Evolutionary conservation across 1,140 invertebrate genomes (phyloP).

Genomic region (Leptoteleia sp.): DNA sequence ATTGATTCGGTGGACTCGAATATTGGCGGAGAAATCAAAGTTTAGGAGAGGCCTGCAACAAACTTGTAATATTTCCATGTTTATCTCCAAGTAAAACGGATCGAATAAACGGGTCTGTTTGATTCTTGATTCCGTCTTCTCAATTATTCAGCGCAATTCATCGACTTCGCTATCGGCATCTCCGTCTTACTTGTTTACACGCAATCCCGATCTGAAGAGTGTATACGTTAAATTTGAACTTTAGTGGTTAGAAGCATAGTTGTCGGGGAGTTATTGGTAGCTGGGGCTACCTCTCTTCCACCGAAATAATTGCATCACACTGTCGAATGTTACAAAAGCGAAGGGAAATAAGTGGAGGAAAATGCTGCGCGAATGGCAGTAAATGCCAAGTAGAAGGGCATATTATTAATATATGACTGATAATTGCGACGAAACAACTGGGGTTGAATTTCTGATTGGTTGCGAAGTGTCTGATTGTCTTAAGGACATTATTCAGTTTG

Average conservation of each 20-base stretch:
- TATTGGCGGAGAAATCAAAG: too few relatives aligned
- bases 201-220: constrained; percentile 64
- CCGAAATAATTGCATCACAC: constrained; percentile 16
- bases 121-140: constrained; percentile 66
- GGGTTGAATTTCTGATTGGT: constrained; percentile 24
- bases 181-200: background rate
- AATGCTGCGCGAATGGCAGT: too few relatives aligned
- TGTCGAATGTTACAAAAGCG: constrained; percentile 3
- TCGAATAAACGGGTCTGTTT: constrained; percentile 69
- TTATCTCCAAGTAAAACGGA: constrained; percentile 60
- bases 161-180: constrained; percentile 57
- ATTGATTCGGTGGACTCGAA: too few relatives aligned
- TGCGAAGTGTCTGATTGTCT: constrained; percentile 44
- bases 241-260: constrained; percentile 34
- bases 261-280: constrained; percentile 43
- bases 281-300: constrained; percentile 24
- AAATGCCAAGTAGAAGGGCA: constrained; percentile 35
- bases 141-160: constrained; percentile 72
- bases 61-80: constrained; percentile 64
- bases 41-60: constrained; percentile 52
- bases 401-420: constrained; percentile 7
- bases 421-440: constrained; percentile 22
- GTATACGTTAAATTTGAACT: constrained; percentile 62
- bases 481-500: constrained; percentile 43
- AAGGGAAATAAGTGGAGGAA: constrained; percentile 4